Percentiles rank a stretch among this genome's conserved stretches.
Evolutionary conservation across 1,140 invertebrate species (phyloP).

Genomic region (Diabrotica undecimpunctata): DNA sequence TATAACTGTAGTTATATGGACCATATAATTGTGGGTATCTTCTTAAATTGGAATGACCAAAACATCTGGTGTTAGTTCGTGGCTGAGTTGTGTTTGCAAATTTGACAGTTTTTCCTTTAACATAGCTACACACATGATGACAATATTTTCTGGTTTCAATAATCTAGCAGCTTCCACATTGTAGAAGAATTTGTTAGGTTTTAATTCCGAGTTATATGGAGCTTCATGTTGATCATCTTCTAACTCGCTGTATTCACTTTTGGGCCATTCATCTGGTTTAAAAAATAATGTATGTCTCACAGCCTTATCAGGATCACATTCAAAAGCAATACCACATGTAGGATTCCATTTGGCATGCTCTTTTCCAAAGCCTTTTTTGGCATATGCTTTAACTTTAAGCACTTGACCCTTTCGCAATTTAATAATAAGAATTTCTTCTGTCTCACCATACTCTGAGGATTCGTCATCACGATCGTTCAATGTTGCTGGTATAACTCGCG

Average conservation of each 20-base stretch:
- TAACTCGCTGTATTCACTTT: slow-evolving; percentile 93
- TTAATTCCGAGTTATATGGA: slow-evolving; percentile 86
- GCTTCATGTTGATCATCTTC: slow-evolving; percentile 92
- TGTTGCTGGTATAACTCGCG: slow-evolving; percentile 87
- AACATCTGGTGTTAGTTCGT: slow-evolving; percentile 82
- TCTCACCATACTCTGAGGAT: slow-evolving; percentile 88
- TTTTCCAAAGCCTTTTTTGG: slow-evolving; percentile 95
- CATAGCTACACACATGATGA: slow-evolving; percentile 87
- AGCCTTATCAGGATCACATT: slow-evolving; percentile 99
- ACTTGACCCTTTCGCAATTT: slow-evolving; percentile 98
- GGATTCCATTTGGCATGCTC: slow-evolving; percentile 99
- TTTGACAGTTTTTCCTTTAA: slow-evolving; percentile 96
- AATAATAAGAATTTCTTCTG: slow-evolving; percentile 95
- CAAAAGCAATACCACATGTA: slow-evolving; percentile 95
- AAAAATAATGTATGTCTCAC: slow-evolving; percentile 95
- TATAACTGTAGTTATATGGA: too few species aligned
- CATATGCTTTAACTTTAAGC: slow-evolving; percentile 92
- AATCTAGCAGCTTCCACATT: slow-evolving; percentile 95
- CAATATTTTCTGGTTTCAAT: slow-evolving; percentile 94
- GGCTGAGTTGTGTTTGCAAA: slow-evolving; percentile 86
- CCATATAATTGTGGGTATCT: too few species aligned
- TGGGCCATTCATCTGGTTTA: slow-evolving; percentile 99
- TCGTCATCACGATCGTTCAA: slow-evolving; percentile 87
- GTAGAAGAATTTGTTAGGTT: slow-evolving; percentile 96
- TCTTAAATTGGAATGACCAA: slow-evolving; percentile 56